Evolutionary conservation across 2,888 invertebrate species (phyloP).

Genomic region (Drosophila sordidapex): DNA sequence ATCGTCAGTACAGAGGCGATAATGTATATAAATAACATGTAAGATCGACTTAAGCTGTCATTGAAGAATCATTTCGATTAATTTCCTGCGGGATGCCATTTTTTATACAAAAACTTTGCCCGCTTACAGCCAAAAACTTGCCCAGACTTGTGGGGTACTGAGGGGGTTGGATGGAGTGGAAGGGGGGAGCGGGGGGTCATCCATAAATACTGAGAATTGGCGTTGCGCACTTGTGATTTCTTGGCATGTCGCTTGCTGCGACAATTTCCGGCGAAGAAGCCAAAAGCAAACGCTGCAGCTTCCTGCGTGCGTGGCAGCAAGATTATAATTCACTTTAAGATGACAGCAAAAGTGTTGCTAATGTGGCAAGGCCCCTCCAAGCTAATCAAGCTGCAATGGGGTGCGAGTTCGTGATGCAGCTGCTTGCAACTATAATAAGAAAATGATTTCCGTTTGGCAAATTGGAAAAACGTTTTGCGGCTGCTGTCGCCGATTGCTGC

Average conservation of each 20-base stretch:
- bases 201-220: conserved; percentile 12
- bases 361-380: conserved; percentile 61
- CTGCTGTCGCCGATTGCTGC: conserved; percentile 31
- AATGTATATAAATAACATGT: conserved; percentile 9
- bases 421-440: conserved; percentile 81
- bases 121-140: conserved; percentile 18
- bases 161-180: fast-evolving
- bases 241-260: conserved; percentile 32
- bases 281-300: conserved; percentile 45
- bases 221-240: conserved; percentile 19
- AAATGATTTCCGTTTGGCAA: conserved; percentile 83
- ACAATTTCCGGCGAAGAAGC: conserved; percentile 50
- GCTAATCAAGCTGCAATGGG: conserved; percentile 67
- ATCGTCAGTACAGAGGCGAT: neutral
- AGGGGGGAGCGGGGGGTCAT: neutral
- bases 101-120: conserved; percentile 7
- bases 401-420: conserved; percentile 40
- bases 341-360: conserved; percentile 74
- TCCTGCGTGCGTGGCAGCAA: conserved; percentile 36
- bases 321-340: conserved; percentile 67
- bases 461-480: conserved; percentile 80
- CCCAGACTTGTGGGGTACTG: neutral
- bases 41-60: neutral
- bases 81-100: conserved; percentile 37
- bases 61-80: conserved; percentile 28